Evolutionary conservation across 1,140 invertebrate species (phyloP), one percentile per base, ranked within the genome.

Genomic region (Polyergus mexicanus): DNA sequence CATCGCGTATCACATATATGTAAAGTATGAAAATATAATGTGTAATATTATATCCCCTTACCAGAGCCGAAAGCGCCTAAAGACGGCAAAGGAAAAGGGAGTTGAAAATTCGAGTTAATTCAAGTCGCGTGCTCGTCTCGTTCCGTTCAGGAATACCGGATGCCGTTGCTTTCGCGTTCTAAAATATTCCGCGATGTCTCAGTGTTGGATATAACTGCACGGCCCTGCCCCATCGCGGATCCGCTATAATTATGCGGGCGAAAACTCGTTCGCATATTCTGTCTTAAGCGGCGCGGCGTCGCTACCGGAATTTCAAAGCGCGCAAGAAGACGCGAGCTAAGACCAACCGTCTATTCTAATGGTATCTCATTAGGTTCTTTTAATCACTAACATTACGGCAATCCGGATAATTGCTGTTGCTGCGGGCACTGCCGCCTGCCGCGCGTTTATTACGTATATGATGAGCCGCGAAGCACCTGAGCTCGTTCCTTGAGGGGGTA

Each of bases 331-430:
- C 83, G 62, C 86, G 72, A 86, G 47, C 47, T 51, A 78, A 74
- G 35, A 74, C 56, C 63, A 65, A 44, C 89, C 41, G 81, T 58
- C 88, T 92, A 92, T 94, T 92, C 92, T 92, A 92, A 93, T 93
- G 88, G 89, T 87, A 84, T 91, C 92, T 94, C 92, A 93, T 94
- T 94, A 94, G 88, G 72, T 92, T 92, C 91, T 92, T 93, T 94
- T 94, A 94, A 94, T 94, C 91, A 92, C 93, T 88, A 88, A 87
- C 91, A 93, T 94, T 94, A 94, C 88, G 76, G 88, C 92, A 92
- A 93, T 92, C 90, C 86, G 90, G 86, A 92, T 94, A 94, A 93
- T 93, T 93, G 88, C 88, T 66, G 72, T 83, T 75, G 81, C 88
- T 74, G 22, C 85, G 78, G 63, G 77, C 76, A 63, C 51, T 74